Evolutionary conservation across 2,888 invertebrate species (phyloP).

Genomic region (Tipula unca): DNA sequence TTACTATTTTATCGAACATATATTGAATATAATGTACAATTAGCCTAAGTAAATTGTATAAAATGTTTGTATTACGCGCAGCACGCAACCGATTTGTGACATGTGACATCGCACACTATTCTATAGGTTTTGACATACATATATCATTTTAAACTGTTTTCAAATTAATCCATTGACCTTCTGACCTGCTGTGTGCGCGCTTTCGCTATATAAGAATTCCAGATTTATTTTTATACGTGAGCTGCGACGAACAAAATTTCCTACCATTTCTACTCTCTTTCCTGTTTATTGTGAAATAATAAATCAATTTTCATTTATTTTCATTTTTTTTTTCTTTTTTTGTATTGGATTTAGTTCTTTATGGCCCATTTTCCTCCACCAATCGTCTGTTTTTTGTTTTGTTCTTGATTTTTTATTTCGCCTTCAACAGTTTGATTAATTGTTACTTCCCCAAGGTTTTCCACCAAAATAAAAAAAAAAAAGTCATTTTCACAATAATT

Average conservation of each 20-base stretch:
- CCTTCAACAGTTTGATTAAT: constrained; percentile 8
- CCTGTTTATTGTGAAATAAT: not conserved
- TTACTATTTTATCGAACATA: not conserved
- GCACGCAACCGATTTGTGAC: not conserved
- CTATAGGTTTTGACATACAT: not conserved
- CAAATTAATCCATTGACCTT: not conserved
- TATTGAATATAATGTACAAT: not conserved
- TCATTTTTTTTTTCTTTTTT: too few relatives aligned
- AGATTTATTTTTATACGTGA: not conserved
- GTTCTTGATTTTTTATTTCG: not conserved
- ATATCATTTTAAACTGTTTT: not conserved
- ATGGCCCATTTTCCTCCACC: not conserved
- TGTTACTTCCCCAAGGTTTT: not conserved
- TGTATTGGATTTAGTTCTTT: not conserved
- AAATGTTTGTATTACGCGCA: too few relatives aligned
- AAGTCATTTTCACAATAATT: not conserved
- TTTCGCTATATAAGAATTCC: not conserved
- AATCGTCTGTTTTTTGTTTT: not conserved
- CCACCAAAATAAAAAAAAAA: not conserved
- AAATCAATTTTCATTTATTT: not conserved
- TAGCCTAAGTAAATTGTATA: not conserved
- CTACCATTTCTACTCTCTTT: not conserved
- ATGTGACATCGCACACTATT: not conserved
- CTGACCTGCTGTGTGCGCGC: not conserved
- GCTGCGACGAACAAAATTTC: not conserved